Evolutionary conservation across 2,888 invertebrate genomes (phyloP).

Genomic region (Linnaemya tessellans): DNA sequence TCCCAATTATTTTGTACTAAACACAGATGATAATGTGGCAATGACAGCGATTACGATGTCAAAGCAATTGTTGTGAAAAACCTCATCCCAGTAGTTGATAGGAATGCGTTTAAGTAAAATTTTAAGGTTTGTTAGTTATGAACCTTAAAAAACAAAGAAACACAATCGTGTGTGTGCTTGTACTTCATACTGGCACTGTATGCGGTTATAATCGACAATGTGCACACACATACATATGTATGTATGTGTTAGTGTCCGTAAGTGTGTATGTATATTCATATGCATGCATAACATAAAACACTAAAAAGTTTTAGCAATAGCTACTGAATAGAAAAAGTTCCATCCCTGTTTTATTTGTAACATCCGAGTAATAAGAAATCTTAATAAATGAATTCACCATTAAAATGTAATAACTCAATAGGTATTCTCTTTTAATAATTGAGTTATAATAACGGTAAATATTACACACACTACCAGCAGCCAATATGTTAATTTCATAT

Average conservation of each 20-base stretch:
- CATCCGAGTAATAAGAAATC: background rate
- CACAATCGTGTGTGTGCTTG: no score
- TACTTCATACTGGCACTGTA: no score
- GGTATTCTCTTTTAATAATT: conserved; percentile 43
- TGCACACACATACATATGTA: background rate
- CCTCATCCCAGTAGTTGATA: conserved; percentile 42
- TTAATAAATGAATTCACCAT: conserved; percentile 2
- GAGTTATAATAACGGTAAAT: conserved; percentile 54
- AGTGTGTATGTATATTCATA: no score
- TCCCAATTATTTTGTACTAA: conserved; percentile 72
- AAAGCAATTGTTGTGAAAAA: conserved; percentile 77
- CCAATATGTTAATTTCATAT: conserved; percentile 44
- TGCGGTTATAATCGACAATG: no score
- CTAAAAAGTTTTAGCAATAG: background rate
- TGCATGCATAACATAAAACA: background rate
- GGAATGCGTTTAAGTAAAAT: conserved; percentile 31
- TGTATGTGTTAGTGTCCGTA: background rate
- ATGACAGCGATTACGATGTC: conserved; percentile 81
- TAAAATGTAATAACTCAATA: background rate
- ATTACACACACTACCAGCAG: background rate
- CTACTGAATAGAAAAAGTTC: background rate
- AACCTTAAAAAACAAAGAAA: background rate
- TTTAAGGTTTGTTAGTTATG: background rate
- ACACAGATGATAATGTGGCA: conserved; percentile 79
- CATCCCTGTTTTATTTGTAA: no score